Conservation (phyloP, 2,888 invertebrate genomes). For the Trichogramma evanescens region DNA sequence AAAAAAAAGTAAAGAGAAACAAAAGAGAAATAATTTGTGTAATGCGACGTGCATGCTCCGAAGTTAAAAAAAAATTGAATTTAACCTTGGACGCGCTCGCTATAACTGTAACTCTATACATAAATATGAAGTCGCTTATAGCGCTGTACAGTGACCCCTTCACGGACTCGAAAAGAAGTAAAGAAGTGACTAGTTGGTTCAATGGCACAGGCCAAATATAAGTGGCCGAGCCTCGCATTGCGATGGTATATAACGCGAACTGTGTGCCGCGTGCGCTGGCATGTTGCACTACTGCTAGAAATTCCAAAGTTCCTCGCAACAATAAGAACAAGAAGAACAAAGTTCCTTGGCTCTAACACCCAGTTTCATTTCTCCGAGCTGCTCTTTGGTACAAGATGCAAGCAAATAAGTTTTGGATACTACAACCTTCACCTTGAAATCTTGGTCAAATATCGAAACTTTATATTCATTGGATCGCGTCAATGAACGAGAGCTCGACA, state of each 20-base stretch:
- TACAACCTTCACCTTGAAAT: constrained; percentile 38
- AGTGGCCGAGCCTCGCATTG: too few relatives aligned
- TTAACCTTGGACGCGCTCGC: constrained; percentile 33
- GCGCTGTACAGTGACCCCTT: constrained; percentile 30
- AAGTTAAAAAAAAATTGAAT: constrained; percentile 8
- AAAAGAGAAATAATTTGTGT: too few relatives aligned
- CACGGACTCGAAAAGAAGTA: constrained; percentile 34
- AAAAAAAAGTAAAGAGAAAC: too few relatives aligned
- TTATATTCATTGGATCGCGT: constrained; percentile 14
- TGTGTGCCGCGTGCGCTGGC: too few relatives aligned
- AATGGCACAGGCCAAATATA: constrained; percentile 35
- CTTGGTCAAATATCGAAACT: constrained; percentile 39
- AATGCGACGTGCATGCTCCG: too few relatives aligned
- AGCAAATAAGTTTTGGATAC: constrained; percentile 32
- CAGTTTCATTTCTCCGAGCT: constrained; percentile 29
- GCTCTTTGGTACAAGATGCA: constrained; percentile 35
- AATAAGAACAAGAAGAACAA: constrained; percentile 48
- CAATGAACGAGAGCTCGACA: background rate
- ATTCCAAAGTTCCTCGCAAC: constrained; percentile 44
- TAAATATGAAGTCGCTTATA: constrained; percentile 34
- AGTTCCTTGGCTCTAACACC: constrained; percentile 36
- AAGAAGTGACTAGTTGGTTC: constrained; percentile 47
- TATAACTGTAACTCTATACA: constrained; percentile 25
- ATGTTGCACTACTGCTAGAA: background rate
- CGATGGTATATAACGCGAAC: too few relatives aligned